phyloP scores from a whole-genome alignment of 2,888 invertebrate species.

The Heteromyza rotundicornis region DNA sequence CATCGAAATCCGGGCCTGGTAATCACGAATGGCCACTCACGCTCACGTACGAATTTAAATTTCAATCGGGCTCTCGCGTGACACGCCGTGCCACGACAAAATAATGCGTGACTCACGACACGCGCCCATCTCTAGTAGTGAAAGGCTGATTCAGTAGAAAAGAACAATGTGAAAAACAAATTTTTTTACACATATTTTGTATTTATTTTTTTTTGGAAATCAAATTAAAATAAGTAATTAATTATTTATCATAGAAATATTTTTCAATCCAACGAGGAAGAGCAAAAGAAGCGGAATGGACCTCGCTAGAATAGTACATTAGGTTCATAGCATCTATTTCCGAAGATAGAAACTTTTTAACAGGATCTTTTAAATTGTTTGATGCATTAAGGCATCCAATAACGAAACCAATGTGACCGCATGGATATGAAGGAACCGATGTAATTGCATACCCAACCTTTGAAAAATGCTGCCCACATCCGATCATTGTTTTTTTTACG shows the following conservation, averaged over 20 bases:
- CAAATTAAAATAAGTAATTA: too few relatives aligned
- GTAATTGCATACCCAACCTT: slow-evolving; percentile 80
- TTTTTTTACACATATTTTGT: too few relatives aligned
- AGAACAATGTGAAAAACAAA: too few relatives aligned
- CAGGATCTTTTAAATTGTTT: slow-evolving; percentile 71
- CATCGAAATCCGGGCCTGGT: too few relatives aligned
- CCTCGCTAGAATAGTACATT: slow-evolving; percentile 83
- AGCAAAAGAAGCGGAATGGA: slow-evolving; percentile 86
- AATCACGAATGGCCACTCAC: too few relatives aligned
- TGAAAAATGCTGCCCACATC: slow-evolving; percentile 80
- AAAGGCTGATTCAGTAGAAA: too few relatives aligned
- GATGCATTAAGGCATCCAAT: slow-evolving; percentile 77
- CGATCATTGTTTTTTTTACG: slow-evolving; percentile 75
- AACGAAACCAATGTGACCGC: slow-evolving; percentile 95
- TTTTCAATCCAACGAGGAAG: slow-evolving; percentile 79
- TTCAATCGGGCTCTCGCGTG: too few relatives aligned
- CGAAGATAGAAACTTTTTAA: slow-evolving; percentile 68
- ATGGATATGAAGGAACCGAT: slow-evolving; percentile 94
- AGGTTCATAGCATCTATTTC: slow-evolving; percentile 76
- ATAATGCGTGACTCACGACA: too few relatives aligned
- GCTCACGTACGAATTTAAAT: too few relatives aligned
- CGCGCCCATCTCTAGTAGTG: too few relatives aligned
- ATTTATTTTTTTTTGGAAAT: too few relatives aligned
- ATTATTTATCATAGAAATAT: slow-evolving; percentile 45
- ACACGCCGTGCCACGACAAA: too few relatives aligned